These are phyloP conservation scores for Sebastes diaconus DNA, from an alignment of 2,797 vertebrate genomes.

Conservation along the genomic window DNA sequence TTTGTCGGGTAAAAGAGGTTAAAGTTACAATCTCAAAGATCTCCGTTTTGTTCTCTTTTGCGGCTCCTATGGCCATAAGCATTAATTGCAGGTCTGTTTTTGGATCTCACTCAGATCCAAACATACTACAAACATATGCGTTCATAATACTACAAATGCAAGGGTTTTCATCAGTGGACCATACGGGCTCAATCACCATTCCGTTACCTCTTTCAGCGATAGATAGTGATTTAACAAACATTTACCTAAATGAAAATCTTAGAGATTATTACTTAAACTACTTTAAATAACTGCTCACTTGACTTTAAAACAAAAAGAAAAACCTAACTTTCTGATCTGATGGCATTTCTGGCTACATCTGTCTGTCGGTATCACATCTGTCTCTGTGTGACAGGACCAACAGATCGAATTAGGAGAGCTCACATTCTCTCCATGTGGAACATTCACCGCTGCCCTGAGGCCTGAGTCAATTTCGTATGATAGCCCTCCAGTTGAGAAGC, in stretches of 20 bases:
- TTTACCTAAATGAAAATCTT: not conserved
- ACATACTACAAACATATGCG: no score
- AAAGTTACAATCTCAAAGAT: no score
- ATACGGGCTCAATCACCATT: no score
- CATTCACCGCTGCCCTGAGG: slow-evolving; percentile 25
- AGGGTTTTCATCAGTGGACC: not conserved
- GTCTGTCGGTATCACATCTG: not conserved
- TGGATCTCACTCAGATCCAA: no score
- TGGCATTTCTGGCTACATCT: not conserved
- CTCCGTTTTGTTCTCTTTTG: no score
- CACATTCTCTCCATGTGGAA: not conserved
- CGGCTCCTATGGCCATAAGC: no score
- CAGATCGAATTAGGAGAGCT: not conserved
- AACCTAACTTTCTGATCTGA: not conserved
- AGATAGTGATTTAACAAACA: not conserved
- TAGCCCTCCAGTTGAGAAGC: slow-evolving; percentile 60
- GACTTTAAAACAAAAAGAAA: not conserved
- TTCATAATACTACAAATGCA: not conserved
- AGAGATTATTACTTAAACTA: not conserved
- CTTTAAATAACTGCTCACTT: not conserved
- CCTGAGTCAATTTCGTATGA: slow-evolving; percentile 47
- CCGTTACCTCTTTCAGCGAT: not conserved
- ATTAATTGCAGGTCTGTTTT: no score
- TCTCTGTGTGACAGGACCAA: not conserved
- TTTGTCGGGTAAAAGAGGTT: no score